Percentiles rank a stretch among this genome's conserved stretches.
These are phyloP conservation scores for Drosophila tani DNA, from an alignment of 1,140 invertebrate species.

Conservation along the genomic window DNA sequence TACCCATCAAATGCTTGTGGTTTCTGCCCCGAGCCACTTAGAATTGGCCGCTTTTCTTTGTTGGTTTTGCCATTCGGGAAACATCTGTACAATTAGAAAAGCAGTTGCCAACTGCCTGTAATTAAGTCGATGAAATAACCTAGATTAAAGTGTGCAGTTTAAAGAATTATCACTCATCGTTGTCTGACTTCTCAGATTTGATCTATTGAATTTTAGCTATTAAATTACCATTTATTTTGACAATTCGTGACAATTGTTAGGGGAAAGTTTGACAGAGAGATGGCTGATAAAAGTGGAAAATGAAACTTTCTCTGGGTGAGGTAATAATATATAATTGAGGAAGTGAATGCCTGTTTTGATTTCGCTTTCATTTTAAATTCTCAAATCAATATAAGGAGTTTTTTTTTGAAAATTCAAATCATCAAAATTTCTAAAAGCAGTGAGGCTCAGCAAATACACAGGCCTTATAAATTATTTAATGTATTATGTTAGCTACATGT, in stretches of 20 bases:
- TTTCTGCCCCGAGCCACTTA: slow-evolving; percentile 7
- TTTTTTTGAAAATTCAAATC: background rate
- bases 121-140: background rate
- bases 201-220: slow-evolving; percentile 1
- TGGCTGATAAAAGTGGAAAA: background rate
- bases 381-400: background rate
- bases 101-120: slow-evolving; percentile 3
- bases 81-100: slow-evolving; percentile 48
- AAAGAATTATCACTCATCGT: slow-evolving; percentile 8
- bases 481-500: slow-evolving; percentile 9
- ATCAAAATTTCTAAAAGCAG: background rate
- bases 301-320: slow-evolving; percentile 21
- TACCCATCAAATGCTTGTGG: slow-evolving; percentile 39
- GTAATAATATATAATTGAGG: background rate
- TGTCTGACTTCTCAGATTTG: slow-evolving; percentile 8
- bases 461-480: slow-evolving; percentile 2
- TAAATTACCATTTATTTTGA: slow-evolving; percentile 1
- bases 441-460: background rate
- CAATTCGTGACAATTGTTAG: slow-evolving; percentile 28
- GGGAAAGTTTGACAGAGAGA: slow-evolving; percentile 1
- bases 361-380: background rate
- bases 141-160: background rate
- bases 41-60: slow-evolving; percentile 20
- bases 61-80: slow-evolving; percentile 27
- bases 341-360: background rate